Evolutionary conservation across 2,797 vertebrate species (phyloP), one percentile per base, ranked within the genome.

Genomic region (Poeciliopsis gracilis): DNA sequence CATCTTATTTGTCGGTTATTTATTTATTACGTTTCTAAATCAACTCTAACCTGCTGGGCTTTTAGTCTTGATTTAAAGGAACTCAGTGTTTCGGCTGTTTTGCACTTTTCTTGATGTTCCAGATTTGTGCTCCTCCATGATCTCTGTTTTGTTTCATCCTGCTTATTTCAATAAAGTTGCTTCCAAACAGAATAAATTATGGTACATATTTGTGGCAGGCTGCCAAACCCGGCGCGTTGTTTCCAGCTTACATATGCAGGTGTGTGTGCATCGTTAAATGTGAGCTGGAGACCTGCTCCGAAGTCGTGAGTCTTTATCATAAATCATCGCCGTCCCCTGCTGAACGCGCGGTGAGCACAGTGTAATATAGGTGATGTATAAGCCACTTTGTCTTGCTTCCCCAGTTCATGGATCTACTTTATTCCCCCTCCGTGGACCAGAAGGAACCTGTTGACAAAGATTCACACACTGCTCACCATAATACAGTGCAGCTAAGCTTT

Each of bases 401-500:
- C 69, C 71, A 81, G 78, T 90, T 82, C 87, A 86, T 88, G 86
- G 70, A 78, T 90, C 78, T 86, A 47, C 84, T 84, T 88, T 83
- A 87, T 82, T 88, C 71, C 67, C 80, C 80, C 72, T 71, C 30
- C 73, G 78, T 77, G 88, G 69, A 83, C 46, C 9, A 82, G 75
- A 89, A 89, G 87, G 80, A 89, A 89, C 82, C 89, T 84, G 83
- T 90, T 88, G 90, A 88, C 84, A 86, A 77, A 85, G 83, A 88
- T 82, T 87, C 78, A 87, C 73, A 73, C 80, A 57, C 83, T 49
- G 51, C 82, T 88, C 84, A 70, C 69, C 66, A 79, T 70, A 86
- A 88, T 41, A 73, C 78, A 51, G 70, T 41, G 70, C 59, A 15
- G 81, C 77, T 77, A 63, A 6, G 63, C 80, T 88, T 81, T 84